Base-by-base conservation (phyloP, 2,888 invertebrate genomes). In the Nysson spinosus region DNA sequence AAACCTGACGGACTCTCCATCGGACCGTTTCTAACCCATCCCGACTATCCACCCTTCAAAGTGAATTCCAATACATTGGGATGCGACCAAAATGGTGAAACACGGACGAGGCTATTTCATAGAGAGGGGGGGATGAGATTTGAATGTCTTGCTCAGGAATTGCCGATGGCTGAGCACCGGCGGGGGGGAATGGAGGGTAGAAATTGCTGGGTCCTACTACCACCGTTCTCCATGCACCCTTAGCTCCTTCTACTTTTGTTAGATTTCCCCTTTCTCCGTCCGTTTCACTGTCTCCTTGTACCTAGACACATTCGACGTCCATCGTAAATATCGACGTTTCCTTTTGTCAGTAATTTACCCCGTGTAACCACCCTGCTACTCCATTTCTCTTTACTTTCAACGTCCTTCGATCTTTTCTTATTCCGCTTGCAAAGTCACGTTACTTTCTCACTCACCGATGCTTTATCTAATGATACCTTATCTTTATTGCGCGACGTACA, bases 51-150 rank as follows among this genome's bases (percentile, higher is more conserved):
- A 32, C 34, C 64, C 49, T 43, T 72, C 73, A 75, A 80, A 81
- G 74, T 79, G 72, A 78, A 79, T 82, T 80, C 81, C 81, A 78
- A 81, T 81, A 81, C 78, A 80, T 82, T 63, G 63, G 69, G 69
- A 78, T 71, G 75, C 68, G 70, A 74, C 79, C 68, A 75, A 79
- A 82, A 79, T 71, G 72, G 72, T 57, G 75, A 71, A 66, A 64
- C 54, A 60, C 68, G 51, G 55, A 69, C 55, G 55, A 44, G 52
- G 51, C 55, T 49, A 47, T 37, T 62, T 54, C 47, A 43, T 17
- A 47, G 43, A 24, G 42, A n/a, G n/a, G n/a, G n/a, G n/a, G n/a
- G 56, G 63, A 66, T 66, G 73, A 74, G 73, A 81, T 79, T 82
- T 74, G 74, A 80, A 82, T 80, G 75, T 79, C 75, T 73, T 73